A percentile compares a stretch with the other conserved stretches of the same genome.
These are phyloP conservation scores for Xyrichtys novacula DNA, from an alignment of 2,797 vertebrate species.

Conservation along the genomic window DNA sequence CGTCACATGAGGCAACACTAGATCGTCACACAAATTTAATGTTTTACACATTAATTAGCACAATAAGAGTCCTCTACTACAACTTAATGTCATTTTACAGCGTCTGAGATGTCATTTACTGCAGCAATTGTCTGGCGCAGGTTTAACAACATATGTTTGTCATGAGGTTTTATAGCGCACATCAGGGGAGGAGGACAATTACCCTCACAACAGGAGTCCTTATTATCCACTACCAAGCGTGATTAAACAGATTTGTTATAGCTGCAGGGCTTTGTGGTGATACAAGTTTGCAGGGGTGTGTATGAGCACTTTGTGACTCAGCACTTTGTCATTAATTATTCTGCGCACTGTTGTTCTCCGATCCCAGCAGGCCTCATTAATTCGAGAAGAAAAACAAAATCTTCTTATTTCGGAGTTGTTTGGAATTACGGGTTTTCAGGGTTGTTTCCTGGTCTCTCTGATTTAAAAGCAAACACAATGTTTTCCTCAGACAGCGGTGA, in stretches of 20 bases:
- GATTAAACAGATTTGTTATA: conserved; percentile 70
- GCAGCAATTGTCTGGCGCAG: conserved; percentile 60
- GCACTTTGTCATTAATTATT: conserved; percentile 55
- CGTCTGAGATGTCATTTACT: conserved; percentile 50
- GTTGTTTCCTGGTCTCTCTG: conserved; percentile 34
- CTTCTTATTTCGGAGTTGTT: conserved; percentile 46
- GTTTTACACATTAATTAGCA: not conserved
- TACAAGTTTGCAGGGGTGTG: conserved; percentile 54
- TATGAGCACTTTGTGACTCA: conserved; percentile 30
- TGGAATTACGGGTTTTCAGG: conserved; percentile 21
- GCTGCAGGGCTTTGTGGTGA: conserved; percentile 52
- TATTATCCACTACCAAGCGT: conserved; percentile 68
- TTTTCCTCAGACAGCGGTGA: conserved; percentile 46
- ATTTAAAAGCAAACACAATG: conserved; percentile 51
- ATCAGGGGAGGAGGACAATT: conserved; percentile 76
- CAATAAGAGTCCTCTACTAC: not conserved
- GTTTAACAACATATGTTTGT: conserved; percentile 71
- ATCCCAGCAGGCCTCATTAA: conserved; percentile 38
- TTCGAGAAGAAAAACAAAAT: conserved; percentile 37
- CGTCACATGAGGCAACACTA: not conserved
- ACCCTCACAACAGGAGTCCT: conserved; percentile 71
- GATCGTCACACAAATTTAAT: not conserved
- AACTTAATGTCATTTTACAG: conserved; percentile 38
- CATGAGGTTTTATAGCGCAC: conserved; percentile 72
- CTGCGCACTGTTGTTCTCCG: conserved; percentile 35